A percentile compares a stretch with the other conserved stretches of the same genome.
Evolutionary conservation across 2,113 vertebrate genomes (phyloP).

Genomic region (Arenaria interpres): DNA sequence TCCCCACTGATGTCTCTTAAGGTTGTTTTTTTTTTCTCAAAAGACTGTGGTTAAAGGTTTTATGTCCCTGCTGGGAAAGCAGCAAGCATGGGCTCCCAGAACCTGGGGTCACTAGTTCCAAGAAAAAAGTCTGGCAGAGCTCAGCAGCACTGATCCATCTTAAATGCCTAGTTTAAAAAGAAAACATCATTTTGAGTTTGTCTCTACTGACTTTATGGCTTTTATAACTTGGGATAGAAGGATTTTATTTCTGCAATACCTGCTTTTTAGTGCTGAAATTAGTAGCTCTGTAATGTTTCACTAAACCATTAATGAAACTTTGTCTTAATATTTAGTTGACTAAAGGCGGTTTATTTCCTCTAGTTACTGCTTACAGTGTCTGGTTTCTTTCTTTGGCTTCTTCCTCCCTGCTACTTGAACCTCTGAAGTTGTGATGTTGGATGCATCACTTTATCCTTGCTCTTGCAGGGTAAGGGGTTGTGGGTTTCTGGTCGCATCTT

Average conservation of each 20-base stretch:
- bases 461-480: neutral
- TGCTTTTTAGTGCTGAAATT: neutral
- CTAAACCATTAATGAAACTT: neutral
- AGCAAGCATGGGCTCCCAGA: neutral
- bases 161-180: conserved; percentile 10
- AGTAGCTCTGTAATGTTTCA: neutral
- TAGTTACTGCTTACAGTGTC: neutral
- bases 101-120: conserved; percentile 26
- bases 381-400: neutral
- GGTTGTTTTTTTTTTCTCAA: neutral
- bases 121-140: conserved; percentile 39
- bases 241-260: neutral
- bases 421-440: neutral
- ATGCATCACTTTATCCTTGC: neutral
- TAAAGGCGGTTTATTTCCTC: neutral
- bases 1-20: neutral
- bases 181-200: neutral
- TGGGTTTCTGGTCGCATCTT: neutral
- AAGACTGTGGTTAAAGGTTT: neutral
- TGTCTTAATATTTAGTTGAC: neutral
- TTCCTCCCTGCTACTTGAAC: neutral
- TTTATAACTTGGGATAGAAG: neutral
- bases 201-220: neutral
- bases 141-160: neutral
- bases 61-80: conserved; percentile 23